Base-by-base conservation (phyloP, 2,113 vertebrate species). In the Trematocara unimaculatum region DNA sequence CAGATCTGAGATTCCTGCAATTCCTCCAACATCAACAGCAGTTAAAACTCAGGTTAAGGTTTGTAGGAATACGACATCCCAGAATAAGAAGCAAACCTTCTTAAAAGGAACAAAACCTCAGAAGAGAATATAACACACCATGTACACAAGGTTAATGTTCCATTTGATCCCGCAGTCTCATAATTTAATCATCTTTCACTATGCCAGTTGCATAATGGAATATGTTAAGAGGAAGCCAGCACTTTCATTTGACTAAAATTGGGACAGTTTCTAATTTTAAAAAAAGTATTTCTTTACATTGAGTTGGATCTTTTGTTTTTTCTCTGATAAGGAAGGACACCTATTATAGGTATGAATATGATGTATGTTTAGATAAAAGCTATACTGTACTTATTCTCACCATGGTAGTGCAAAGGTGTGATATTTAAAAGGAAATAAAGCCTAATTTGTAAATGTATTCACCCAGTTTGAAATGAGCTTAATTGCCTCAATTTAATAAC, bases 401-500 rank as follows among this genome's bases (percentile, higher is more conserved):
- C 13, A 26, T 29, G 23, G 42, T 23, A 20, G 33, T 70, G 79
- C 10, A 84, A 89, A 94, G 85, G 90, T 92, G 84, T 81, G 82
- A 18, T 81, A 89, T 64, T 88, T 83, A 92, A 93, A 93, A 79
- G 54, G 80, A 15, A 88, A 85, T 88, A 88, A 88, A 87, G 83
- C 53, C 77, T 87, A 56, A 93, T 91, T 90, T 92, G 83, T 92
- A 89, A 89, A 89, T 51, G 85, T 84, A 91, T 94, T 94, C 88
- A 92, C 45, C 82, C 88, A 74, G 55, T 89, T 89, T 88, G 23
- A 94, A 92, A 91, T 86, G 64, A 58, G 72, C 82, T 85, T 94
- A 93, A 94, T 93, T 94, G 89, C 87, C 70, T 93, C 79, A 72
- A 84, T 94, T 94, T 90, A 93, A 93, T 83, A 87, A 86, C 55